Evolutionary conservation across 2,888 invertebrate genomes (phyloP), one percentile per base, ranked within the genome.

Genomic region (Torymus aiolomorphi): DNA sequence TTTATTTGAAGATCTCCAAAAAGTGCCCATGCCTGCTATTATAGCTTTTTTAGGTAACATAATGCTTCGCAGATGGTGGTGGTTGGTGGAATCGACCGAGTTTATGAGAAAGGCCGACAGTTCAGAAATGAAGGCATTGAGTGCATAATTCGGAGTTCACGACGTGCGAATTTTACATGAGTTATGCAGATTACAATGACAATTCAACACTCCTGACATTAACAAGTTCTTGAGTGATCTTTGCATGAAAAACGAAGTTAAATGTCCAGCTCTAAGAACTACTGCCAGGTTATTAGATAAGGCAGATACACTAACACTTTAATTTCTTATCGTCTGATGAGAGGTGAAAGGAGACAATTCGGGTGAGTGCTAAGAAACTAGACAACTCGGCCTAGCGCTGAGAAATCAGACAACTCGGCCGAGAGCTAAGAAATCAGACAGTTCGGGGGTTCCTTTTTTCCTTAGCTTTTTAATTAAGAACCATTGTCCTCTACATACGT

Each of bases 61-160:
- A 31, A 14, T 63, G 52, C 62, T 74, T 81, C 86, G 18, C 86
- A 94, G 94, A 99, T 98, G 97, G 91, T 99, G 82, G 95, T 99
- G 16, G 98, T 99, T 12, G 99, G 99, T 56, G 99, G 99, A 2
- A 93, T 99, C 61, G 99, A 99, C 91, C 93, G 98, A 82, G 96
- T 96, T 1, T 95, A 95, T 86, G 96, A 97, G 92, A 96, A 97
- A 83, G 97, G 97, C 1, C 93, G 98, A 83, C 96, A 98, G 89
- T 99, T 99, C 91, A 93, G 99, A 81, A 99, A 99, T 91, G 99
- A 99, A 92, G 98, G 99, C 76, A 99, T 99, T 87, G 99, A 99
- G 99, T 99, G 0, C 99, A 99, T 89, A 99, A 99, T 91, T 99
- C 99, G 0, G 99, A 99, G 91, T 99, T 99, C 88, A 99, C 99